phyloP scores from a whole-genome alignment of 2,797 vertebrate genomes.

The Peromyscus attwateri region DNA sequence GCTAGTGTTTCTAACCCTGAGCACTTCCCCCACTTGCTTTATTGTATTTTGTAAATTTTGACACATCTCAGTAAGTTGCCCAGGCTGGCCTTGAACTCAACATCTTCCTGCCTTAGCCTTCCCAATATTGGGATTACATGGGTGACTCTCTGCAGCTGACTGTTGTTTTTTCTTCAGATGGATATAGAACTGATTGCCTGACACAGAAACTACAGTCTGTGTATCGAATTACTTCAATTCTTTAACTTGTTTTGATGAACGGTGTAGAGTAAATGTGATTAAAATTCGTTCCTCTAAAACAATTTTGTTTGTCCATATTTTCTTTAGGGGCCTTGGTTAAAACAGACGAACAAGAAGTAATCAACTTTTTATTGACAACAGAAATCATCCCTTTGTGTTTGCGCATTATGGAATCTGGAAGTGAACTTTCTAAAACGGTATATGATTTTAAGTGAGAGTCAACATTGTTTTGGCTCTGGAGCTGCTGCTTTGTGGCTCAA shows the following conservation, averaged over 20 bases:
- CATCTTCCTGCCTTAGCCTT: neutral
- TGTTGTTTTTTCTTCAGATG: neutral
- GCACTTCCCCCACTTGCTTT: neutral
- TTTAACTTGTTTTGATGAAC: neutral
- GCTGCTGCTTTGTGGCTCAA: slow-evolving; percentile 5
- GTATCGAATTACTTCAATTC: slow-evolving; percentile 49
- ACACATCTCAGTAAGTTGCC: neutral
- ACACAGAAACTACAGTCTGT: slow-evolving; percentile 33
- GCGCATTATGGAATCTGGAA: slow-evolving; percentile 99
- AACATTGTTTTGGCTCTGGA: slow-evolving; percentile 49
- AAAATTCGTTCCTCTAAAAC: slow-evolving; percentile 50
- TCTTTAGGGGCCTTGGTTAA: slow-evolving; percentile 96
- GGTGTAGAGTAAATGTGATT: slow-evolving; percentile 49
- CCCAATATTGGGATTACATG: neutral
- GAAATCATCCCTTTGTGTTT: slow-evolving; percentile 99
- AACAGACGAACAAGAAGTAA: slow-evolving; percentile 99
- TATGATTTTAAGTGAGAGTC: slow-evolving; percentile 55
- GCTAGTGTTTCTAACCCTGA: neutral
- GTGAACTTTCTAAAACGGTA: slow-evolving; percentile 99
- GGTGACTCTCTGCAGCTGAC: neutral
- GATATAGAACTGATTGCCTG: slow-evolving; percentile 49
- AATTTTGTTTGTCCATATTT: slow-evolving; percentile 71
- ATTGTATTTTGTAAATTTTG: neutral
- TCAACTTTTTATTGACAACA: slow-evolving; percentile 98
- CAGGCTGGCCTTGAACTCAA: neutral